These are phyloP conservation scores for Chaetodon auriga DNA, from an alignment of 2,113 vertebrate species.

Conservation along the genomic window DNA sequence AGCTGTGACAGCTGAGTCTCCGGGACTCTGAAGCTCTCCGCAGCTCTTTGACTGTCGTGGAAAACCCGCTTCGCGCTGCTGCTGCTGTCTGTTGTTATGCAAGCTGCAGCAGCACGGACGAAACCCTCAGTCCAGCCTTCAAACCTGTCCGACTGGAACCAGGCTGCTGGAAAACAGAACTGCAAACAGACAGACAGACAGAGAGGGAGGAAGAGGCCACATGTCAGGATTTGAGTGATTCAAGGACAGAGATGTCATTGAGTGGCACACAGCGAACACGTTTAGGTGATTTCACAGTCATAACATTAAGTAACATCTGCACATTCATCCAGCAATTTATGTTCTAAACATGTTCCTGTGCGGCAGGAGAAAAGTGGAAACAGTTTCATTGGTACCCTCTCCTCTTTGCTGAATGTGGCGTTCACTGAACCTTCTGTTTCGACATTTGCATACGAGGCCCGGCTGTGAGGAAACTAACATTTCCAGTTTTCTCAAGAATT, in stretches of 20 bases:
- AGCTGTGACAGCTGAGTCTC: background rate
- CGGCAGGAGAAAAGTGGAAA: background rate
- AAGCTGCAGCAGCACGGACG: background rate
- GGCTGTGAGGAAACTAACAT: background rate
- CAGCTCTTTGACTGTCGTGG: background rate
- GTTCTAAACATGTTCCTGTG: background rate
- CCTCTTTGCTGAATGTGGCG: too few relatives aligned
- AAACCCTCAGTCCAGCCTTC: background rate
- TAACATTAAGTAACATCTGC: too few relatives aligned
- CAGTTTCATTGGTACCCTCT: background rate
- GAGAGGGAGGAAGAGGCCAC: background rate
- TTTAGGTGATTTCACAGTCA: too few relatives aligned
- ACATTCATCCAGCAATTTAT: too few relatives aligned
- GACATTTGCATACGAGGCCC: background rate
- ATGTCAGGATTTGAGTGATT: background rate
- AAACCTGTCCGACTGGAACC: slow-evolving; percentile 29
- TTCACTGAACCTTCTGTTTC: background rate
- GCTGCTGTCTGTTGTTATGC: background rate
- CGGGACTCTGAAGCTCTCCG: background rate
- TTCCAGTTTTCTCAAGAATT: background rate
- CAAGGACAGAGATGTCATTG: background rate
- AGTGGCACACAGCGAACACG: background rate
- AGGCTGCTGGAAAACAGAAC: background rate
- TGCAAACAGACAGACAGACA: background rate
- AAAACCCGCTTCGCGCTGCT: background rate